Evolutionary conservation across 2,888 invertebrate genomes (phyloP), one percentile per base, ranked within the genome.

Genomic region (Eristalis tenax): DNA sequence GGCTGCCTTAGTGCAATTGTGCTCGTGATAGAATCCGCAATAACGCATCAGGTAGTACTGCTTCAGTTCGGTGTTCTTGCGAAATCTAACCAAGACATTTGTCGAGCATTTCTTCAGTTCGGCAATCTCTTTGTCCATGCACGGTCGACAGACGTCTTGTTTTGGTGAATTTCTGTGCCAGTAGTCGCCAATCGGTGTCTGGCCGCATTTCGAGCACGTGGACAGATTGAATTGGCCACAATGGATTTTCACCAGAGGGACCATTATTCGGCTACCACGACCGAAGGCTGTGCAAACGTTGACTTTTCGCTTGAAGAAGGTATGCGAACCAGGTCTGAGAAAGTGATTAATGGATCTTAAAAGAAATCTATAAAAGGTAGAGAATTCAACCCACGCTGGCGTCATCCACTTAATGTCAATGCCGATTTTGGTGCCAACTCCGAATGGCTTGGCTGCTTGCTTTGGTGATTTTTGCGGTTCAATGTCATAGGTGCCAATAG

Each of bases 141-240:
- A 93, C 0, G 38, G 76, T 0, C 93, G 89, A 76, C 93, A 93
- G 80, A 93, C 89, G 56, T 93, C 92, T 88, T 90, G 89, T 71
- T 92, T 90, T 10, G 81, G 89, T 57, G 66, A 56, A 10, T 89
- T 94, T 89, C 92, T 94, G 81, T 94, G 94, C 94, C 95, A 95
- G 89, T 95, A 95, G 90, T 95, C 95, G 2, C 95, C 95, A 85
- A 88, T 35, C 0, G 93, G 92, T 0, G 71, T 83, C 69, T 89
- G 83, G 5, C 90, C 90, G 63, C 93, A 93, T 18, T 88, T 89
- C 11, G 79, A 32, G 65, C 93, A 93, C 28, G 89, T 89, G 0
- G 90, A 89, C 2, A 40, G 70, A 59, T 92, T 91, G 0, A 38
- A 66, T 11, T 91, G 90, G 0, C 89, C 79, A 76, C 93, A 93